Percentiles rank a stretch among this genome's conserved stretches.
Conservation (phyloP, 2,888 invertebrate genomes). For the Desoria tigrina region DNA sequence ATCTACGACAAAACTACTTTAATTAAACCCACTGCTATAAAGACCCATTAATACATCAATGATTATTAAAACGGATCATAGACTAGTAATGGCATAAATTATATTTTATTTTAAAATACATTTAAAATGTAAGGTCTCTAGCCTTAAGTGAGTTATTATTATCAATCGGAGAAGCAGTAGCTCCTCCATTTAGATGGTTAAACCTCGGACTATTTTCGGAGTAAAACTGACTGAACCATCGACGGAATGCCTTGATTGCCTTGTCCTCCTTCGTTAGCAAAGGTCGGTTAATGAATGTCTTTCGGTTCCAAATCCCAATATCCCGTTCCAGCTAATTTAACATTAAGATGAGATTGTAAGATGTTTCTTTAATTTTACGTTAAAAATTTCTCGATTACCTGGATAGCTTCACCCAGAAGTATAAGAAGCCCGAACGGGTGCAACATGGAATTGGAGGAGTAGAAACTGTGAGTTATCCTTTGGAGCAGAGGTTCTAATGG, state of each 20-base stretch:
- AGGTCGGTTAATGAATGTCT: constrained; percentile 71
- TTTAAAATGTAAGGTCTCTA: constrained; percentile 6
- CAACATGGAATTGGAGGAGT: constrained; percentile 23
- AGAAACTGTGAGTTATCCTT: constrained; percentile 24
- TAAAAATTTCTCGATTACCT: constrained; percentile 10
- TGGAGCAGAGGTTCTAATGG: constrained; percentile 40
- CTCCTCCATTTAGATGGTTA: no score
- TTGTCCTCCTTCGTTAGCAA: constrained; percentile 73
- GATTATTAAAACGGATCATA: no score
- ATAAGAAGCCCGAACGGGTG: constrained; percentile 22
- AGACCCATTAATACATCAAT: no score
- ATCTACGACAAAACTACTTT: no score
- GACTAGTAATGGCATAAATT: no score
- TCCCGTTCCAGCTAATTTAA: constrained; percentile 77
- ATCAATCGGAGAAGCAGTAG: no score
- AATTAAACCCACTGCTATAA: no score
- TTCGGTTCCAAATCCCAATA: constrained; percentile 83
- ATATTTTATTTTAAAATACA: no score
- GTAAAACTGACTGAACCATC: constrained; percentile 88
- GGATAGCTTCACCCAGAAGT: constrained; percentile 27
- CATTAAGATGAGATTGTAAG: no score
- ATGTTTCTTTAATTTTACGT: no score
- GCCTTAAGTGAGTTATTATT: no score
- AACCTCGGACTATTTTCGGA: constrained; percentile 66
- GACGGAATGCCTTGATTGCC: constrained; percentile 70